These are phyloP conservation scores for Caenorhabditis drosophilae DNA, from an alignment of 2,888 invertebrate species.

Conservation along the genomic window DNA sequence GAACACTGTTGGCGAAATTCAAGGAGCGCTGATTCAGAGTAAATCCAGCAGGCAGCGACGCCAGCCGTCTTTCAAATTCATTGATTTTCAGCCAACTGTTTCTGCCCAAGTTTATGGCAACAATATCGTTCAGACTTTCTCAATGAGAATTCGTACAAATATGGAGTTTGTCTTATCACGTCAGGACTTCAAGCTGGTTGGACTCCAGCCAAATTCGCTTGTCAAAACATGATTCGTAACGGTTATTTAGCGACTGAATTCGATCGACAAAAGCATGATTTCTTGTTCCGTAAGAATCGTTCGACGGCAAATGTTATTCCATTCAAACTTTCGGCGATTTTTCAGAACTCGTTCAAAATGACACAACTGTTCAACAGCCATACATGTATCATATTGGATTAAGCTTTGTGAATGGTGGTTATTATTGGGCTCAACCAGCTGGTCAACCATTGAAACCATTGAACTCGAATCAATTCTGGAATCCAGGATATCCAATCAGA, in stretches of 20 bases:
- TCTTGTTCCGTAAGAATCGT: not conserved
- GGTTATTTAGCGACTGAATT: conserved; percentile 21
- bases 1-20: conserved; percentile 29
- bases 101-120: conserved; percentile 28
- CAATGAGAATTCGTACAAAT: conserved; percentile 11
- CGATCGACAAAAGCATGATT: conserved; percentile 19
- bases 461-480: conserved; percentile 6
- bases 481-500: conserved; percentile 8
- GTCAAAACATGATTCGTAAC: conserved; percentile 10
- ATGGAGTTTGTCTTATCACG: conserved; percentile 24
- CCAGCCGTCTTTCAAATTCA: not conserved
- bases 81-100: conserved; percentile 32
- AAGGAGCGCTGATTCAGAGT: conserved; percentile 31
- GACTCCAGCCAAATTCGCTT: conserved; percentile 24
- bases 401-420: conserved; percentile 5
- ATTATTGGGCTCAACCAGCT: conserved; percentile 18
- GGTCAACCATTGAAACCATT: conserved; percentile 3
- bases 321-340: not conserved
- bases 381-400: conserved; percentile 26
- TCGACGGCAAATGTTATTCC: not conserved
- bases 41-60: not conserved
- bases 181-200: conserved; percentile 13
- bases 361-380: conserved; percentile 11
- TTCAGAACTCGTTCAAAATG: conserved; percentile 6
- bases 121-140: conserved; percentile 15